Base-by-base conservation (phyloP, 2,113 vertebrate genomes). In the Larimichthys polyactis region DNA sequence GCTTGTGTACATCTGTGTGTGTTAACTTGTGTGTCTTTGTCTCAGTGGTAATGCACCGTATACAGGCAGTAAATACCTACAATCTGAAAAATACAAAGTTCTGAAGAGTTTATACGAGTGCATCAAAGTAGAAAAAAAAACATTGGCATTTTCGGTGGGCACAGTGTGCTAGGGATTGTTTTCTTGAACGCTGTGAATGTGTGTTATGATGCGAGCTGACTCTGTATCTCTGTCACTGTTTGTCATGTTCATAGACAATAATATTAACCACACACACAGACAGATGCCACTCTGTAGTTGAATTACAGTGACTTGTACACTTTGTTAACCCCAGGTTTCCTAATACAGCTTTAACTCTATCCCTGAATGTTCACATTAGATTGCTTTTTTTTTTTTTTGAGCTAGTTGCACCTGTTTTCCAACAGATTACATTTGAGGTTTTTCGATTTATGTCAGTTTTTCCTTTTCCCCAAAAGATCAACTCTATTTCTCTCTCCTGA, bases 221-320 rank as follows among this genome's bases (percentile, higher is more conserved):
- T 62, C 52, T 62, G 40, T 75, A 44, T 73, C 14, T 43, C 9
- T 58, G 36, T 70, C 46, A 63, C 51, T 62, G 59, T 69, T 58
- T 83, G 54, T 69, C 36, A 43, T 15, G 0, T 76, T 81, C 20
- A 24, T 12, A 48, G 54, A 74, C 2, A 73, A 81, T 76, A 59
- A 84, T 62, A 60, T 75, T 65, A 24, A 24, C 24, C 29, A 49
- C 3, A 57, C 46, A 70, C 60, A 40, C 36, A 44, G 51, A 24
- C 63, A 29, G 27, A 27, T 2, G 27, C 2, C 70, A 48, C 27
- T 49, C 29, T 36, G 27, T 40, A 64, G 40, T 59, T 78, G 59
- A 78, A 71, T 67, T 74, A 65, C 74, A 65, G 54, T 67, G 64
- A 71, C 67, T 60, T 82, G 22, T 11, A 75, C 52, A 51, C 75